Evolutionary conservation across 2,113 vertebrate genomes (phyloP), one percentile per base, ranked within the genome.

Genomic region (Sceloporus tristichus): DNA sequence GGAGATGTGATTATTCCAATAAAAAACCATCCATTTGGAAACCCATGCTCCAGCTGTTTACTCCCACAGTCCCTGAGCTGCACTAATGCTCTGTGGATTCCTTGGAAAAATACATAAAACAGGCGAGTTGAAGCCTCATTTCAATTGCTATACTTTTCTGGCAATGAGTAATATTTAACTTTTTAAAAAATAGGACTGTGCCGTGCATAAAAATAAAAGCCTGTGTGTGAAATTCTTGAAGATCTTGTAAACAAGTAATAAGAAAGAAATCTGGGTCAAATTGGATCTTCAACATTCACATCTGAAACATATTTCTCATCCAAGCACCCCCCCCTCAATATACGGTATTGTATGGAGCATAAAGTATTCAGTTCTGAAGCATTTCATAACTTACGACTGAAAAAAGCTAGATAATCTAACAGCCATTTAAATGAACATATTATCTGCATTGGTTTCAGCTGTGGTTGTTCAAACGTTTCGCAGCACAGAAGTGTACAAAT

Each of bases 1-100:
- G 96, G 96, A 97, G 95, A 97, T 95, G 95, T 96, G 95, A 97
- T 97, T 97, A 97, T 97, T 97, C 95, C 95, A 97, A 97, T 97
- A 97, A 97, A 97, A 97, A 97, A 96, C 94, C 96, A 97, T 97
- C 97, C 96, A 94, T 92, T 97, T 97, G 96, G 96, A 97, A 97
- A 97, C 95, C 94, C 95, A 92, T 93, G 95, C 95, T 97, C 97
- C 96, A 97, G 97, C 97, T 97, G 97, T 97, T 97, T 96, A 96
- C 88, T 97, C 96, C 96, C 97, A 94, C 93, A 95, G 96, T 96
- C 97, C 96, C 96, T 0, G 14, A 95, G 95, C 97, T 96, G 92
- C 87, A 95, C 94, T 94, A 93, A 93, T 90, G 88, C 92, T 96
- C 92, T 89, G 86, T 95, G 94, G 92, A 96, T 94, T 90, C 95